Conservation (phyloP, 2,113 vertebrate species). For the Natator depressus region DNA sequence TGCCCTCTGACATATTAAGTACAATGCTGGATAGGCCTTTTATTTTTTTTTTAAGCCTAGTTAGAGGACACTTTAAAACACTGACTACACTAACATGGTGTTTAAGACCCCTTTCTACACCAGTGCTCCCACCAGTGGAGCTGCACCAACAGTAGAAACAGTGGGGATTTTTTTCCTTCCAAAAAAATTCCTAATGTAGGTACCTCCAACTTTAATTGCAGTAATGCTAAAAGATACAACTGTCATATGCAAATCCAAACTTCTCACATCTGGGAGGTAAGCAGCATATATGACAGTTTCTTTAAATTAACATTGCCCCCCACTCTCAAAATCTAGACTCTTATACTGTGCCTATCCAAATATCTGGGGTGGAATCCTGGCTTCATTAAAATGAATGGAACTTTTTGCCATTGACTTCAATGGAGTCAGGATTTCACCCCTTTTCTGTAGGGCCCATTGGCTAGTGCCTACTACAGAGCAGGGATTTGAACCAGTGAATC, state of each 20-base stretch:
- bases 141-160: neutral
- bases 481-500: neutral
- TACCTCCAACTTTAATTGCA: neutral
- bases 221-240: neutral
- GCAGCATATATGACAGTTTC: neutral
- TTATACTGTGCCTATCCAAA: neutral
- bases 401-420: neutral
- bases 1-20: neutral
- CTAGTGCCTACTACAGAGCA: neutral
- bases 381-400: neutral
- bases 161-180: neutral
- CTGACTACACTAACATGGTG: no score
- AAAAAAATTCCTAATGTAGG: neutral
- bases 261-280: neutral
- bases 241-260: neutral
- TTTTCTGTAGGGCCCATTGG: neutral
- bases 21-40: neutral
- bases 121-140: neutral
- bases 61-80: neutral
- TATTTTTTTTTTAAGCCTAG: no score
- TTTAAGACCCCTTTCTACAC: no score
- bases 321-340: neutral
- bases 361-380: neutral
- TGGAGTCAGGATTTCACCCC: neutral
- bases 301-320: neutral